Conservation (phyloP, 2,113 vertebrate species). For the Enhydra lutris region DNA sequence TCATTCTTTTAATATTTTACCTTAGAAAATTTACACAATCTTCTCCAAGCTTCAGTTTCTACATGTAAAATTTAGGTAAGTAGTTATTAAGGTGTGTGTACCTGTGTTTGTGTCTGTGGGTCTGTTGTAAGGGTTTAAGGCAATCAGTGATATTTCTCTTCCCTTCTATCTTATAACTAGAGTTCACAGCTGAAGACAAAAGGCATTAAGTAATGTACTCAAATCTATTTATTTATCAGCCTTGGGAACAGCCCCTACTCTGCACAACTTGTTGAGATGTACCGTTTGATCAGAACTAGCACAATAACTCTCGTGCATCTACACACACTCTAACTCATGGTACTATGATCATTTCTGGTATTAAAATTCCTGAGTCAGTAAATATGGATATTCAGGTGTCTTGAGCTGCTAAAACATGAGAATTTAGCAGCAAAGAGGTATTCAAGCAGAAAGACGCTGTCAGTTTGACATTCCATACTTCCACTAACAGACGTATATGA, state of each 20-base stretch:
- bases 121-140: background rate
- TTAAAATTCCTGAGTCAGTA: background rate
- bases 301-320: background rate
- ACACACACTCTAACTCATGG: background rate
- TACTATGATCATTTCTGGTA: background rate
- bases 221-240: background rate
- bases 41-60: background rate
- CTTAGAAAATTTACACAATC: background rate
- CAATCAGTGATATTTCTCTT: background rate
- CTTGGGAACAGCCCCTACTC: background rate
- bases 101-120: background rate
- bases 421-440: background rate
- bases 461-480: background rate
- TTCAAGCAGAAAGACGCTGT: background rate
- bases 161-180: background rate
- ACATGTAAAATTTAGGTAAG: background rate
- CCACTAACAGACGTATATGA: rapidly evolving
- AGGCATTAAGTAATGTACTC: background rate
- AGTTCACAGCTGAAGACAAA: background rate
- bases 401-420: background rate
- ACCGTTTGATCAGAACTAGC: background rate
- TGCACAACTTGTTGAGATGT: no score
- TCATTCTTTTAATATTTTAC: background rate
- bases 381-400: background rate
- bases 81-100: background rate